Evolutionary conservation across 2,797 vertebrate species (phyloP), one percentile per base, ranked within the genome.

Genomic region (Paedocypris micromegethes): DNA sequence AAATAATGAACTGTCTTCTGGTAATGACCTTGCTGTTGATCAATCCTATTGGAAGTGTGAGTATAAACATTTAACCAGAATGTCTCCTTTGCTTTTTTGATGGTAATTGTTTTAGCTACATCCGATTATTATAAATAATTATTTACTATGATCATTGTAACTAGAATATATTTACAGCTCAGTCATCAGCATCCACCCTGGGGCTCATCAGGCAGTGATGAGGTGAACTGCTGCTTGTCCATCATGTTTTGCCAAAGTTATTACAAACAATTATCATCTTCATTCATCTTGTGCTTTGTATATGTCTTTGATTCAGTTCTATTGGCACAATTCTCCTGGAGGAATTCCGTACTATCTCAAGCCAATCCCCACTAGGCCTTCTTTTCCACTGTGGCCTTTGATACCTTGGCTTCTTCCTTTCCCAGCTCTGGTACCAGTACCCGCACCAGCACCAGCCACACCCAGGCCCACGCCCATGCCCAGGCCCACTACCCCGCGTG

Each of bases 181-280:
- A 79, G 56, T 41, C 23, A 60, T 42, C 45, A 5, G n/a, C 41
- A 40, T 59, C 6, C 79, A 68, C 5, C 64, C 5, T 78, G 83
- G 75, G 82, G 83, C 66, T 78, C 73, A 5, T 89, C 86, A 64
- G 55, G 68, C 45, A 88, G 86, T 57, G 4, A 75, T 64, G 85
- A 88, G 86, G 85, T 88, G 78, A 75, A 68, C 4, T 8, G 3
- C 8, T 39, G 56, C 1, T 4, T 9, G 9, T 42, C 5, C 9
- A n/a, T 23, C 23, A 23, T 23, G 23, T 23, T 23, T 23, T 23
- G 23, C 23, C 23, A 23, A 23, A 23, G 23, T 23, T 1, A 23
- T 23, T 23, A 23, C 23, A 23, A 23, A 23, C 23, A 23, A 23
- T 23, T 23, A 23, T 23, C 23, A 23, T 23, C 23, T 23, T 23